Percentiles rank a stretch among this genome's conserved stretches.
Evolutionary conservation across 2,113 vertebrate genomes (phyloP).

Genomic region (Myocastor coypus): DNA sequence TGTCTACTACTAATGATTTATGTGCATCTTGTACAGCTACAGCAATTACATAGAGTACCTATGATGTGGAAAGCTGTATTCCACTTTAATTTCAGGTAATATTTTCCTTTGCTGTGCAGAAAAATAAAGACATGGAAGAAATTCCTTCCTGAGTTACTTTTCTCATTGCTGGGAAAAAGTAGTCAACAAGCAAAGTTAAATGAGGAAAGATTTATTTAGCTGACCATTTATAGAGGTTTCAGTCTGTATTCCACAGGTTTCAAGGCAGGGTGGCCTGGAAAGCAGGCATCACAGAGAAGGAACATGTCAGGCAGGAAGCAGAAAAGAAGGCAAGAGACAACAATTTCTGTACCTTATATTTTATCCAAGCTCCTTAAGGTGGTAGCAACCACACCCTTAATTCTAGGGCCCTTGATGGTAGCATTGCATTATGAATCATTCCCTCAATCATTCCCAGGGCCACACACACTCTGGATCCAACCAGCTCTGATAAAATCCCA

Average conservation of each 20-base stretch:
- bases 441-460: not conserved
- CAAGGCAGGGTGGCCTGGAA: not conserved
- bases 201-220: not conserved
- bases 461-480: not conserved
- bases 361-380: not conserved
- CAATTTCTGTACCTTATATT: not conserved
- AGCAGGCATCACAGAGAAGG: no score
- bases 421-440: not conserved
- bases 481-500: not conserved
- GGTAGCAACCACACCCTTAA: not conserved
- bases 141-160: not conserved
- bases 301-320: not conserved
- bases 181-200: not conserved
- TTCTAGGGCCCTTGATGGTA: not conserved
- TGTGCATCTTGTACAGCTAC: not conserved
- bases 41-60: not conserved
- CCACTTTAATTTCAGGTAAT: conserved; percentile 18
- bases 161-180: not conserved
- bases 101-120: not conserved
- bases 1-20: not conserved
- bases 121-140: not conserved
- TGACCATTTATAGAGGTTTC: not conserved
- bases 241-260: not conserved
- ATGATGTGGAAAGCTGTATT: not conserved
- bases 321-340: not conserved